A percentile compares a stretch with the other conserved stretches of the same genome.
These are phyloP conservation scores for Eunapius fragilis DNA, from an alignment of 37 sponge, comb jelly and placozoan species.

Conservation along the genomic window DNA sequence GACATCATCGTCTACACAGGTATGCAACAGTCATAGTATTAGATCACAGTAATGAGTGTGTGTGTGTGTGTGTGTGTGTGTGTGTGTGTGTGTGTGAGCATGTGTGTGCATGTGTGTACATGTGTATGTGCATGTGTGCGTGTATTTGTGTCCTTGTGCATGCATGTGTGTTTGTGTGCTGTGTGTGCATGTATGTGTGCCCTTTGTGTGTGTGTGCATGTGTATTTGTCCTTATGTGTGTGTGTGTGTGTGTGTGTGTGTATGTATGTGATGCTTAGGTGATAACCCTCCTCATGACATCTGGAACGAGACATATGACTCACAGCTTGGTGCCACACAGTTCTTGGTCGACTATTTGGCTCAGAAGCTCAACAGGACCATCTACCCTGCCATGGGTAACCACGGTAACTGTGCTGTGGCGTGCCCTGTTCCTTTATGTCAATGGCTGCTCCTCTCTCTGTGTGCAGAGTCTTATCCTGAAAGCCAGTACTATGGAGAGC, in stretches of 20 bases:
- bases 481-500: conserved; percentile 63
- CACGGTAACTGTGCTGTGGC: conserved; percentile 46
- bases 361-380: conserved; percentile 36
- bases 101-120: conserved; percentile 7
- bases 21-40: background rate
- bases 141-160: background rate
- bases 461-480: conserved; percentile 61
- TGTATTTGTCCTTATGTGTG: background rate
- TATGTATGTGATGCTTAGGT: conserved; percentile 42
- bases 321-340: conserved; percentile 50
- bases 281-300: conserved; percentile 88
- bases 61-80: background rate
- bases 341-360: conserved; percentile 57
- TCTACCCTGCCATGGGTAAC: conserved; percentile 86
- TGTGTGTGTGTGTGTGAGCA: background rate
- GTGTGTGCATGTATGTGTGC: background rate
- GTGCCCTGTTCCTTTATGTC: background rate
- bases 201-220: background rate
- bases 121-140: background rate
- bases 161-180: no score
- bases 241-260: conserved; percentile 1
- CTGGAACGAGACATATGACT: conserved; percentile 69
- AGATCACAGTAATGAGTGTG: background rate
- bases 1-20: conserved; percentile 73
- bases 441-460: background rate